Evolutionary conservation across 2,113 vertebrate genomes (phyloP), one percentile per base, ranked within the genome.

Genomic region (Cichladusa arquata): DNA sequence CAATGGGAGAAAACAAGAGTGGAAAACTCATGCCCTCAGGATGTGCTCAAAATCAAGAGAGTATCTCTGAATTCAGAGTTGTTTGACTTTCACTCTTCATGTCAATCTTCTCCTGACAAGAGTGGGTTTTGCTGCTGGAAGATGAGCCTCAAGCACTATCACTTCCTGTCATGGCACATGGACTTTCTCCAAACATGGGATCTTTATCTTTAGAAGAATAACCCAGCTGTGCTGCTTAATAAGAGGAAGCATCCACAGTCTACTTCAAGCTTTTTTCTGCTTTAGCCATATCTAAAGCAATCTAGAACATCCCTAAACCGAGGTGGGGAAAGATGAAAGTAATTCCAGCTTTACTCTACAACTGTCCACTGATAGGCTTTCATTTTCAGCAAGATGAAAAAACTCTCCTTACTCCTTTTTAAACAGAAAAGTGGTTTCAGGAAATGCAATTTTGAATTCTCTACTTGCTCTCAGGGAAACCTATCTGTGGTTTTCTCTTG

Each of bases 401-500:
- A 92, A 67, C 13, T 84, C 44, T 79, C 20, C 60, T 83, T 90
- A 23, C 17, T 95, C 34, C 33, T 24, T 92, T 94, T 71, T 14
- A 67, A 81, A 86, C 34, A 70, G 72, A 78, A 79, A 92, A 71
- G 29, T 20, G 12, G 8, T 70, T 94, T 84, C 77, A 90, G 69
- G 81, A 91, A 93, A 65, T 56, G 66, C 44, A 69, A 19, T 86
- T 89, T 79, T 90, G 77, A 92, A 77, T 96, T 93, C 78, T 86
- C 50, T 91, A n/a, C 62, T 44, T 83, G 61, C 71, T 87, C 26
- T 53, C 71, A 81, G 78, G 71, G 79, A 92, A 83, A 66, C 0
- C 0, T 50, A 13, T 58, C 45, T 74, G 78, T 69, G 53, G 26
- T 77, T 89, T 96, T 69, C 83, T 84, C 81, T 67, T 56, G 47